Conservation (phyloP, 2,113 vertebrate species). For the Tetrao urogallus region DNA sequence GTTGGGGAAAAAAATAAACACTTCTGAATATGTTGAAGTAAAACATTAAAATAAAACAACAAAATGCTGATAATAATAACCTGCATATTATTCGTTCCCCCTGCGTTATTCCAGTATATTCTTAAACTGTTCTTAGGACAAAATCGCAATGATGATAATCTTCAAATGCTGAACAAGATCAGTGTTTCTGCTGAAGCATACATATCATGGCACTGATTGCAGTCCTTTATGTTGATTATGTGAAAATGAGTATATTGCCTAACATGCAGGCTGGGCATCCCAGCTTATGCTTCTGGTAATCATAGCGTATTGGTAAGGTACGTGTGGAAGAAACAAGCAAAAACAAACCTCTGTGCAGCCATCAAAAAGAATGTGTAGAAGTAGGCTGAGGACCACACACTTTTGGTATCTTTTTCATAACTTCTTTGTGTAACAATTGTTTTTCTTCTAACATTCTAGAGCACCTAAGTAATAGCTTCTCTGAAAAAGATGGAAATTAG, state of each 20-base stretch:
- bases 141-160: background rate
- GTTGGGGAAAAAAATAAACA: background rate
- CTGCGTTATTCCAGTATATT: background rate
- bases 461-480: background rate
- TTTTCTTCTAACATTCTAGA: background rate
- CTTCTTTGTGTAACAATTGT: background rate
- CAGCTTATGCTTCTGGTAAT: background rate
- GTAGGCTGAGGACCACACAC: background rate
- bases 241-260: background rate
- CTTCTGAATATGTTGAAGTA: background rate
- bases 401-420: background rate
- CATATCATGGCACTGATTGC: background rate
- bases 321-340: background rate
- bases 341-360: background rate
- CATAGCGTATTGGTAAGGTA: background rate
- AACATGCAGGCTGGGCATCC: background rate
- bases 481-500: background rate
- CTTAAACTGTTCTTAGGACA: background rate
- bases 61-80: background rate
- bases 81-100: background rate
- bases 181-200: background rate
- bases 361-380: background rate
- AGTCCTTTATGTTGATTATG: background rate
- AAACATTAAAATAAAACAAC: background rate
- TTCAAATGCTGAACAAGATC: background rate